phyloP scores from a whole-genome alignment of 1,140 invertebrate genomes.

The Zaprionus kolodkinae region DNA sequence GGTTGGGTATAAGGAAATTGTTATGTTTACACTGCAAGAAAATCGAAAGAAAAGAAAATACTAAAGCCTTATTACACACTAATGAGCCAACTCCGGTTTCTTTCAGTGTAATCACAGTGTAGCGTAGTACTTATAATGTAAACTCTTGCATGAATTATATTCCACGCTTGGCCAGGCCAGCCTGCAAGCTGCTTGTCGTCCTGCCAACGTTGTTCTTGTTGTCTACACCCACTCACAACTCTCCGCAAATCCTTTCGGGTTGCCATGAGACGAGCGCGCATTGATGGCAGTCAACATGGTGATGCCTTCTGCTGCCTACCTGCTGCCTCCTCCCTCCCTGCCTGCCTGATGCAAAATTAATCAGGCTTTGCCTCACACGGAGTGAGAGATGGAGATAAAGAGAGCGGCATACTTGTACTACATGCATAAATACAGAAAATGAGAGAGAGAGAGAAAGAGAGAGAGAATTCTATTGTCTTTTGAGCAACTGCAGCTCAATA shows the following conservation, averaged over 20 bases:
- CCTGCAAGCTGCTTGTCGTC: slow-evolving; percentile 24
- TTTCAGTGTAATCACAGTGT: slow-evolving; percentile 28
- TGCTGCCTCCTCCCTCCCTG: background rate
- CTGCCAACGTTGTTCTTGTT: slow-evolving; percentile 8
- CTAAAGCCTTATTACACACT: background rate
- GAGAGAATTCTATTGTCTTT: slow-evolving; percentile 38
- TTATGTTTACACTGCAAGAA: too few species aligned
- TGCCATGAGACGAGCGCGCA: slow-evolving; percentile 27
- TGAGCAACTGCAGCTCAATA: slow-evolving; percentile 18
- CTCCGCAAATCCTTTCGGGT: slow-evolving; percentile 25
- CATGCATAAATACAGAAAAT: background rate
- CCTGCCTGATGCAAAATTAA: slow-evolving; percentile 34
- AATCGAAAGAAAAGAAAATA: too few species aligned
- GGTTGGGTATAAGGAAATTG: too few species aligned
- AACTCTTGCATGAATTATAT: slow-evolving; percentile 28
- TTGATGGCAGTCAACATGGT: slow-evolving; percentile 1
- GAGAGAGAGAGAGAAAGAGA: background rate
- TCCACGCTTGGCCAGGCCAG: slow-evolving; percentile 6
- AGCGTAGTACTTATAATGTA: slow-evolving; percentile 3
- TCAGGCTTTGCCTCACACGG: slow-evolving; percentile 20
- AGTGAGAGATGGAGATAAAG: background rate
- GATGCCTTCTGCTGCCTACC: too few species aligned
- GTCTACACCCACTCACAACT: slow-evolving; percentile 15
- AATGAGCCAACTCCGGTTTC: background rate
- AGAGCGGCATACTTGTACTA: background rate